These are phyloP conservation scores for Pandemis cinnamomeana DNA, from an alignment of 2,888 invertebrate genomes.

Conservation along the genomic window DNA sequence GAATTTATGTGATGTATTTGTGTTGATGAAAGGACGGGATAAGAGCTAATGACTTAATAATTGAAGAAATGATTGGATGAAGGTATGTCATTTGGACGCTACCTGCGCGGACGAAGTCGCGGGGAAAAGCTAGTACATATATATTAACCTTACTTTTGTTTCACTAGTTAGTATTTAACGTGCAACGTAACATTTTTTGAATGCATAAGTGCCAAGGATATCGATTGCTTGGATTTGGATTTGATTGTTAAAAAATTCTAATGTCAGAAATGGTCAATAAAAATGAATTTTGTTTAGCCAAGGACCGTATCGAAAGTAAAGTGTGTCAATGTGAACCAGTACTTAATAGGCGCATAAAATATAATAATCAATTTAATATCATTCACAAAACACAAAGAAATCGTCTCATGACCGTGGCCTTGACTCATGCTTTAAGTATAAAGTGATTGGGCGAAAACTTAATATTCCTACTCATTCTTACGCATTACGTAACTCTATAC, in stretches of 20 bases:
- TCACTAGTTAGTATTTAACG: no score
- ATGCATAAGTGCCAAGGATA: not conserved
- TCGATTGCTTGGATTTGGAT: not conserved
- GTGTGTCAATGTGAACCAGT: constrained; percentile 35
- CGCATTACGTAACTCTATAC: constrained; percentile 23
- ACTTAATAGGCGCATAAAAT: not conserved
- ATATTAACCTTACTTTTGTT: not conserved
- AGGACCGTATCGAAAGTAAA: constrained; percentile 26
- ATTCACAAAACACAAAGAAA: constrained; percentile 1
- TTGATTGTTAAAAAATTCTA: not conserved
- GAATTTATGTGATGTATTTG: no score
- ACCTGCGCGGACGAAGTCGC: no score
- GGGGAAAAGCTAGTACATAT: no score
- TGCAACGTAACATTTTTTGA: not conserved
- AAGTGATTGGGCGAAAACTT: constrained; percentile 16
- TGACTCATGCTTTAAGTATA: constrained; percentile 10
- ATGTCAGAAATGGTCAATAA: not conserved
- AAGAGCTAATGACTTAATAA: no score
- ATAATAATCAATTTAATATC: constrained; percentile 1
- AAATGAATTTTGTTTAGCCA: constrained; percentile 6
- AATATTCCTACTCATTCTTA: constrained; percentile 11
- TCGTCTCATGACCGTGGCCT: constrained; percentile 27
- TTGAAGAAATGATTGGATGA: no score
- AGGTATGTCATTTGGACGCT: no score
- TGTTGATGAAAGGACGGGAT: no score